A percentile compares a stretch with the other conserved stretches of the same genome.
These are phyloP conservation scores for Dreissena polymorpha DNA, from an alignment of 1,140 invertebrate species.

Conservation along the genomic window DNA sequence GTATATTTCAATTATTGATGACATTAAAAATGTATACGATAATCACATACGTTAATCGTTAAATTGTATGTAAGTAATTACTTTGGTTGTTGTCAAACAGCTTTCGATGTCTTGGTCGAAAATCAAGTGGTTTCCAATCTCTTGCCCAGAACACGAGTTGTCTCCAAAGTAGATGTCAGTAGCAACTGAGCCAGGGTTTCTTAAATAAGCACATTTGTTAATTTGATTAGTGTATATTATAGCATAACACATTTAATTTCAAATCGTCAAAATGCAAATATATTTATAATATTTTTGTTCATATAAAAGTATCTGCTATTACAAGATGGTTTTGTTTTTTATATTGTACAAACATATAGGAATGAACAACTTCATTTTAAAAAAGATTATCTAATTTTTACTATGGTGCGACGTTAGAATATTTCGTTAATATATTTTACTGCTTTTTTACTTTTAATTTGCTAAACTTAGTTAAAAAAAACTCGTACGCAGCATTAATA, in stretches of 20 bases:
- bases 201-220: neutral
- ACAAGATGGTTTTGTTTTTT: neutral
- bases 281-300: no score
- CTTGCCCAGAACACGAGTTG: neutral
- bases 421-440: neutral
- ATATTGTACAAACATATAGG: neutral
- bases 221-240: no score
- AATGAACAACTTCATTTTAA: neutral
- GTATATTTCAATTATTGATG: no score
- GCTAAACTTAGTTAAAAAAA: neutral
- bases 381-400: neutral
- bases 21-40: no score
- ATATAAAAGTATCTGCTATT: neutral
- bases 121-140: neutral
- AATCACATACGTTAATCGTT: no score
- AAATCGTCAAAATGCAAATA: no score
- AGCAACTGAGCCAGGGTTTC: slow-evolving; percentile 5
- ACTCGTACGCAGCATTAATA: neutral
- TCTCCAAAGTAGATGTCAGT: slow-evolving; percentile 17
- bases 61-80: neutral
- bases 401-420: neutral
- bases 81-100: slow-evolving; percentile 6
- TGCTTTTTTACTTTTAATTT: neutral
- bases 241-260: no score
- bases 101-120: neutral